Evolutionary conservation across 1,140 invertebrate species (phyloP).

Genomic region (Planococcus citri): DNA sequence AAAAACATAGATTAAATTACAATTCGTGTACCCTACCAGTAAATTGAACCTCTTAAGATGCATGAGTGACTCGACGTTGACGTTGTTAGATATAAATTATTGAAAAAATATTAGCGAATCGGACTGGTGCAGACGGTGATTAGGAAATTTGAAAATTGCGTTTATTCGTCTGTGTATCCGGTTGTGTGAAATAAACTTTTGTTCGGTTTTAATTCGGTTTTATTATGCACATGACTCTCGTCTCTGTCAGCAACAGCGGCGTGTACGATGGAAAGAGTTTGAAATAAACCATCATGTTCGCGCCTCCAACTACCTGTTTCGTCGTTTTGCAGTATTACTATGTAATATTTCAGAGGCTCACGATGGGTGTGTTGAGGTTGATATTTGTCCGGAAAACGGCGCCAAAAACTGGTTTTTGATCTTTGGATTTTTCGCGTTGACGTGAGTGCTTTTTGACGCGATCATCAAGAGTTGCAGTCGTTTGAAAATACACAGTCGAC

Average conservation of each 20-base stretch:
- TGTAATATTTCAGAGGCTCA: conserved; percentile 9
- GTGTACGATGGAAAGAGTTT: background rate
- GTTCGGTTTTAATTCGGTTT: background rate
- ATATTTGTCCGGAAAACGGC: background rate
- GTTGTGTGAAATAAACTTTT: background rate
- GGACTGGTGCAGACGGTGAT: too few species aligned
- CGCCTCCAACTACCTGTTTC: conserved; percentile 16
- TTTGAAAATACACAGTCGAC: too few species aligned
- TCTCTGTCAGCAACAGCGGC: too few species aligned
- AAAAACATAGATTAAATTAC: too few species aligned
- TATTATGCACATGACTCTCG: background rate
- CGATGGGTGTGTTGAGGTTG: background rate
- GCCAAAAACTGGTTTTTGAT: background rate
- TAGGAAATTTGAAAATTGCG: background rate
- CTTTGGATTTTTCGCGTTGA: background rate
- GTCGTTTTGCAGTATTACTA: conserved; percentile 9
- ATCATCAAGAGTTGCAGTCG: too few species aligned
- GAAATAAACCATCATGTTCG: background rate
- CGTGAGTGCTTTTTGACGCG: too few species aligned
- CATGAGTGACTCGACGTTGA: too few species aligned
- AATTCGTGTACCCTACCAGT: too few species aligned
- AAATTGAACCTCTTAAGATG: too few species aligned
- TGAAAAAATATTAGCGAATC: background rate
- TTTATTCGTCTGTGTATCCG: background rate
- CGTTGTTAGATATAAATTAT: too few species aligned